phyloP scores from a whole-genome alignment of 1,140 invertebrate genomes.

The Venturia canescens region DNA sequence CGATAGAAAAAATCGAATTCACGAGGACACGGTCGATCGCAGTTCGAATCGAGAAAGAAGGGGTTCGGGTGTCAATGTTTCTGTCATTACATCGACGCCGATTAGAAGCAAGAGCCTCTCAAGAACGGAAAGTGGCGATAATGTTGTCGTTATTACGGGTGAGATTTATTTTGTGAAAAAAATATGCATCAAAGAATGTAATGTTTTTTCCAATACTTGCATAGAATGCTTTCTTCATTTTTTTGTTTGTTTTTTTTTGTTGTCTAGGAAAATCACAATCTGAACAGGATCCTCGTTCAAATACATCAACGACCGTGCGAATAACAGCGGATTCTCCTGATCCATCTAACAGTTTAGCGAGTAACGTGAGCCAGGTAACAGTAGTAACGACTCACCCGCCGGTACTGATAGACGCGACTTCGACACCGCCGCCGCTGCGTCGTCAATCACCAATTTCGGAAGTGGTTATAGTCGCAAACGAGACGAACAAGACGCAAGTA shows the following conservation, averaged over 20 bases:
- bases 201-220: not conserved
- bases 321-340: constrained; percentile 79
- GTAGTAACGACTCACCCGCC: constrained; percentile 89
- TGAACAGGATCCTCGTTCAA: constrained; percentile 69
- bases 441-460: constrained; percentile 77
- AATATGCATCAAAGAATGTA: too few relatives aligned
- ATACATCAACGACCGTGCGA: constrained; percentile 80
- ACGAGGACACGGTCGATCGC: constrained; percentile 61
- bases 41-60: constrained; percentile 43
- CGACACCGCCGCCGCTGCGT: constrained; percentile 69
- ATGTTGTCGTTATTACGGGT: constrained; percentile 74
- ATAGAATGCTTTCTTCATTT: not conserved
- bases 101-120: constrained; percentile 67
- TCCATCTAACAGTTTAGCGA: constrained; percentile 82
- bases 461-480: constrained; percentile 87
- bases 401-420: constrained; percentile 80
- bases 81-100: constrained; percentile 74
- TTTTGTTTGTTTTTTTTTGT: constrained; percentile 13
- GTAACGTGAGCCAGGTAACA: constrained; percentile 85
- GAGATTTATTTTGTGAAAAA: constrained; percentile 39
- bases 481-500: constrained; percentile 83
- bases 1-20: constrained; percentile 42
- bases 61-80: constrained; percentile 67
- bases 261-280: constrained; percentile 57
- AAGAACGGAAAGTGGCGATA: constrained; percentile 66